phyloP scores from a whole-genome alignment of 92 coral and sea anemone genomes.

The Zoanthus sociatus region DNA sequence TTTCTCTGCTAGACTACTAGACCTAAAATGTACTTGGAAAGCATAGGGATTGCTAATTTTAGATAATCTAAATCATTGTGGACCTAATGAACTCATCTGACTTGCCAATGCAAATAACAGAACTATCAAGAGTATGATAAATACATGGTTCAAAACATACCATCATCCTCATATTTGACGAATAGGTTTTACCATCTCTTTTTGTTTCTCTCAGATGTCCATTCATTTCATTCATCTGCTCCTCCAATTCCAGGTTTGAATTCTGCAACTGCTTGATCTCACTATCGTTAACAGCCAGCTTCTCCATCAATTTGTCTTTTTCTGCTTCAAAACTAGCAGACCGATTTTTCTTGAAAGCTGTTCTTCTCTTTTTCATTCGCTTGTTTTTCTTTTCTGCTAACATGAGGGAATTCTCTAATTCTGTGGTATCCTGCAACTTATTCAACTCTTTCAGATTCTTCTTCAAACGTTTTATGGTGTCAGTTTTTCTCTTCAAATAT shows the following conservation, averaged over 20 bases:
- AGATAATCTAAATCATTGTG: too few species aligned
- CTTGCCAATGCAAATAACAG: too few species aligned
- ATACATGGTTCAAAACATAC: too few species aligned
- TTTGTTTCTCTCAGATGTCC: background rate
- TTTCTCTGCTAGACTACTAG: too few species aligned
- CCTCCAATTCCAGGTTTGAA: background rate
- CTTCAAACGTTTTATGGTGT: conserved; percentile 15
- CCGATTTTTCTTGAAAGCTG: background rate
- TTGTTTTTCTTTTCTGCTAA: conserved; percentile 12
- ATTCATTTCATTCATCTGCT: background rate
- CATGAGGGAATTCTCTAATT: background rate
- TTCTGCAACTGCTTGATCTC: conserved; percentile 5
- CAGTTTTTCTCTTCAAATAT: conserved; percentile 7
- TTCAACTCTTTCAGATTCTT: background rate
- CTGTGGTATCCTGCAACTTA: conserved; percentile 10
- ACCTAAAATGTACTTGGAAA: too few species aligned
- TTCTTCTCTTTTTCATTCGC: background rate
- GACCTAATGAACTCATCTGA: too few species aligned
- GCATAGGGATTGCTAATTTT: too few species aligned
- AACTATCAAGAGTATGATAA: too few species aligned
- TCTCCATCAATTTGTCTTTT: background rate
- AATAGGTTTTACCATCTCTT: too few species aligned
- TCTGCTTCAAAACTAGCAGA: conserved; percentile 1
- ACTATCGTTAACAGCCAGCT: conserved; percentile 1
- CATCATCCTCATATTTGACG: too few species aligned